These are phyloP conservation scores for Oscheius sp. DNA, from an alignment of 1,140 invertebrate genomes.

Conservation along the genomic window DNA sequence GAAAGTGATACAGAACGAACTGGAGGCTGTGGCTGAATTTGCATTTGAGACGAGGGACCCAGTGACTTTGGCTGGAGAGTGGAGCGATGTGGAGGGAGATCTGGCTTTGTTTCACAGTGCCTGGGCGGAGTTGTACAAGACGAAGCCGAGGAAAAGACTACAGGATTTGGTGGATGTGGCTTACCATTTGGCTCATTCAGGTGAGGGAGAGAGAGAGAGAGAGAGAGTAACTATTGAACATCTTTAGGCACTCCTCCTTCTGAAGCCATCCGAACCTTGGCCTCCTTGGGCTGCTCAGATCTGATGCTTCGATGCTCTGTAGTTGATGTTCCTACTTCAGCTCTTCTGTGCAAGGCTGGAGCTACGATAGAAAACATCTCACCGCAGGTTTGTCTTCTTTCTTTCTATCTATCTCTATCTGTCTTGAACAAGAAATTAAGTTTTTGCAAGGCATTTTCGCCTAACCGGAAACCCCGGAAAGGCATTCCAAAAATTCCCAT, in stretches of 20 bases:
- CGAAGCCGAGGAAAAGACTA: slow-evolving; percentile 24
- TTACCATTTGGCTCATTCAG: slow-evolving; percentile 37
- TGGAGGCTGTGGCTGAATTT: not conserved
- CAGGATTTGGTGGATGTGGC: slow-evolving; percentile 41
- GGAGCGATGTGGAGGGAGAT: slow-evolving; percentile 12
- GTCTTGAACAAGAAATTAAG: no score
- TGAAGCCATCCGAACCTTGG: slow-evolving; percentile 21
- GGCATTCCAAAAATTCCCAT: no score
- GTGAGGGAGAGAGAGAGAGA: not conserved
- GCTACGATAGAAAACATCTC: slow-evolving; percentile 11
- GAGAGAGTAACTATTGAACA: not conserved
- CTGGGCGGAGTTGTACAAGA: slow-evolving; percentile 35
- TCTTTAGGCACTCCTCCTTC: slow-evolving; percentile 10
- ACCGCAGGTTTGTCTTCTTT: slow-evolving; percentile 17
- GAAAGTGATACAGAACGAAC: not conserved
- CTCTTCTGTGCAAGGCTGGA: slow-evolving; percentile 31
- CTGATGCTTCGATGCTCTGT: slow-evolving; percentile 32
- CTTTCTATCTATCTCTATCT: no score
- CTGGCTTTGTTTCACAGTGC: slow-evolving; percentile 26
- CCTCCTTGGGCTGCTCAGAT: slow-evolving; percentile 25
- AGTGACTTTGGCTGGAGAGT: not conserved
- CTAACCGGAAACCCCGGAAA: no score
- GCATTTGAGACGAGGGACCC: not conserved
- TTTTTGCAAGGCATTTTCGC: no score
- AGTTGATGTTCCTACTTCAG: slow-evolving; percentile 37